Evolutionary conservation across 2,888 invertebrate genomes (phyloP), one percentile per base, ranked within the genome.

Genomic region (Candidula unifasciata): DNA sequence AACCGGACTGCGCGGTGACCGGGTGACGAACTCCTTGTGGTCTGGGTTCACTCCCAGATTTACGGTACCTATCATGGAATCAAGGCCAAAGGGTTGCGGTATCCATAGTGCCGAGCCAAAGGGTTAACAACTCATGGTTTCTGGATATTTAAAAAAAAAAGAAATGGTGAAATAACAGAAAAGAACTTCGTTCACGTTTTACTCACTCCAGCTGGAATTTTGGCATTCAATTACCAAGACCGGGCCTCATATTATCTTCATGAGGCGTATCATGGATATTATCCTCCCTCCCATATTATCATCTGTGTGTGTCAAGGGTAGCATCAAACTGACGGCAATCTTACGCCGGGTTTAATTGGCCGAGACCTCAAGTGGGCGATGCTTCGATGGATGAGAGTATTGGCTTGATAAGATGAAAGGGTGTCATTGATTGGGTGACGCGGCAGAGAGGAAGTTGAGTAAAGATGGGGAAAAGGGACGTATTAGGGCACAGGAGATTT

Each of bases 321-420:
- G 71, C 33, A 54, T 69, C 71, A 21, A 52, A 69, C 33, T 69
- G 81, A 60, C 60, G 73, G 73, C 81, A 81, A 81, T 73, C 73
- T 57, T 64, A 21, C 33, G 81, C 71, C 57, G n/a, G 73, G 54
- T 81, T 81, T 81, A 81, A 81, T 81, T 81, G 81, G 60, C 81
- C 73, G 57, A 18, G 73, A 37, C 60, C 81, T 81, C 60, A 81
- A 81, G 81, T 81, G 81, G 81, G 73, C 81, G 73, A 73, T 60
- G 35, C 24, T 30, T 54, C 2, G 21, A 24, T 21, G 69, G 37
- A 35, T 35, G 81, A 60, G 73, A 60, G 73, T 73, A 3, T 60
- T 35, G 52, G 27, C 71, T 52, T 13, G 30, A 66, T 30, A n/a
- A 35, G 74, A 35, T 81, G 64, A 81, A 81, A 81, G 73, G 74